Conservation (phyloP, 2,888 invertebrate genomes). For the Alsophila aescularia region DNA sequence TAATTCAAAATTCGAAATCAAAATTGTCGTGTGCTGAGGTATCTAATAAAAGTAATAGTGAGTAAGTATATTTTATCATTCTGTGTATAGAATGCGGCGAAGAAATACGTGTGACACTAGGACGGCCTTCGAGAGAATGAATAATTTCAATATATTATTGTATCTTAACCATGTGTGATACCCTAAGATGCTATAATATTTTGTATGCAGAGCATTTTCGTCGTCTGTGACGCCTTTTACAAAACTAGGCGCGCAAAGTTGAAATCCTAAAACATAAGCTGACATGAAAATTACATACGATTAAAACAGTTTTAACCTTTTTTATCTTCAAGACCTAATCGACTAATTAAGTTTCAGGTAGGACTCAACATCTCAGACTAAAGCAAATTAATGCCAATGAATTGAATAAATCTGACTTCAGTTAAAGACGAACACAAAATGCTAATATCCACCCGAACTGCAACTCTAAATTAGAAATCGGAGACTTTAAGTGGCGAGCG, state of each 20-base stretch:
- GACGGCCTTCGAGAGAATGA: too few relatives aligned
- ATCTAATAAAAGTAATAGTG: too few relatives aligned
- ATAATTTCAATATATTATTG: too few relatives aligned
- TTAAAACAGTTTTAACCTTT: not conserved
- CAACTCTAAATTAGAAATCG: conserved; percentile 64
- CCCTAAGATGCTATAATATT: too few relatives aligned
- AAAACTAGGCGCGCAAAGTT: not conserved
- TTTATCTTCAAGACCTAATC: not conserved
- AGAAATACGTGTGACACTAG: too few relatives aligned
- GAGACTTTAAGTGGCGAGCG: conserved; percentile 62
- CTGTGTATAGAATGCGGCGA: too few relatives aligned
- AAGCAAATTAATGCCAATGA: conserved; percentile 32
- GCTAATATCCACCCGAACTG: conserved; percentile 66
- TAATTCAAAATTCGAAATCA: too few relatives aligned
- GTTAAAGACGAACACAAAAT: conserved; percentile 52
- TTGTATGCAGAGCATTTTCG: too few relatives aligned
- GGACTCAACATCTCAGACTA: not conserved
- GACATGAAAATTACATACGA: not conserved
- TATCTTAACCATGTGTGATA: too few relatives aligned
- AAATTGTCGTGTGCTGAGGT: too few relatives aligned
- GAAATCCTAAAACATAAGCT: not conserved
- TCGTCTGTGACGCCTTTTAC: too few relatives aligned
- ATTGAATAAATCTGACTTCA: conserved; percentile 33
- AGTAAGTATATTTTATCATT: too few relatives aligned
- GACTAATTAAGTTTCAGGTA: not conserved